Percentiles rank a stretch among this genome's conserved stretches.
Evolutionary conservation across 2,113 vertebrate genomes (phyloP).

Genomic region (Carassius auratus): DNA sequence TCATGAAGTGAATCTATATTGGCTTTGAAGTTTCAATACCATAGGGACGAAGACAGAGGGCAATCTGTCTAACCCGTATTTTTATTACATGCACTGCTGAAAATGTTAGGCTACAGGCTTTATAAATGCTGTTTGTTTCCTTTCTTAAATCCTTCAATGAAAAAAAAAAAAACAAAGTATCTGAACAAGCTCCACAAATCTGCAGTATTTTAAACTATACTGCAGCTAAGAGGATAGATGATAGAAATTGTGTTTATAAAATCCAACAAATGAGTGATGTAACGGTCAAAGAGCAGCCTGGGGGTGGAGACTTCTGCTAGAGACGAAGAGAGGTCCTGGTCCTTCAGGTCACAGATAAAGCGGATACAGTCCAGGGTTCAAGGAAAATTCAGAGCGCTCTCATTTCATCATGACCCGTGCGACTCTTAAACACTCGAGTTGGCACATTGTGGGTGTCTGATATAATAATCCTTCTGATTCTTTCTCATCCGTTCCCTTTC

Average conservation of each 20-base stretch:
- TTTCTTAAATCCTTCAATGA: not conserved
- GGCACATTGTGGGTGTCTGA: not conserved
- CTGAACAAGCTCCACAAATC: not conserved
- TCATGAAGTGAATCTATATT: not conserved
- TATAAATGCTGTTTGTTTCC: not conserved
- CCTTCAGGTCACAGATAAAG: not conserved
- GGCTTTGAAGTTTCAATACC: not conserved
- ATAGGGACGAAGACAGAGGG: not conserved
- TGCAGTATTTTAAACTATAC: not conserved
- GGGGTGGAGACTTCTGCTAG: not conserved
- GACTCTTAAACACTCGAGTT: constrained; percentile 28
- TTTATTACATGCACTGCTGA: not conserved
- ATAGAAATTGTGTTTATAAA: not conserved
- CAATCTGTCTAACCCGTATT: constrained; percentile 8
- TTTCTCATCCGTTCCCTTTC: not conserved
- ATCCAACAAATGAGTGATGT: constrained; percentile 6
- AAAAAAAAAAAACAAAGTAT: not conserved
- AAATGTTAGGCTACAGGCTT: not conserved
- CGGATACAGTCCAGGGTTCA: not conserved
- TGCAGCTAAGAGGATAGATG: not conserved
- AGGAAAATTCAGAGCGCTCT: not conserved
- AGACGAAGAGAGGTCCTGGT: not conserved
- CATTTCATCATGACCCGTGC: constrained; percentile 2
- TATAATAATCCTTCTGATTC: not conserved
- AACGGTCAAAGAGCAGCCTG: not conserved